phyloP scores from a whole-genome alignment of 2,113 vertebrate species.

The Proterorhinus semilunaris region DNA sequence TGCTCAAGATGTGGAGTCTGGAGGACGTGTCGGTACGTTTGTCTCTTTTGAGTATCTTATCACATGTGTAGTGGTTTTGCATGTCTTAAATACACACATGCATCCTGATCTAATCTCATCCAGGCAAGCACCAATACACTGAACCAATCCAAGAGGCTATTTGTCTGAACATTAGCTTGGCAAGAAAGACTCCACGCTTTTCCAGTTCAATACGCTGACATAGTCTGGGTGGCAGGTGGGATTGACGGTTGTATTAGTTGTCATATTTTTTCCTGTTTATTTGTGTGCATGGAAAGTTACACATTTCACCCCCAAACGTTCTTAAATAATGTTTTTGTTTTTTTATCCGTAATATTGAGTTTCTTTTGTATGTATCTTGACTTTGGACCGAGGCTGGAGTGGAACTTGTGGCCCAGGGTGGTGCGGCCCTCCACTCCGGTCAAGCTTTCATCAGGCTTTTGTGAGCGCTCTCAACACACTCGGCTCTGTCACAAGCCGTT shows the following conservation, averaged over 20 bases:
- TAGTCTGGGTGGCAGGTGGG: too few species aligned
- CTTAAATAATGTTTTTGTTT: too few species aligned
- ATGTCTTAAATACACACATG: constrained; percentile 33
- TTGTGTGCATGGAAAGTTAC: too few species aligned
- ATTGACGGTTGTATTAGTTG: too few species aligned
- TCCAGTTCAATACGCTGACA: too few species aligned
- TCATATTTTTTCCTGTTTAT: too few species aligned
- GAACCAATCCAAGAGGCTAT: too few species aligned
- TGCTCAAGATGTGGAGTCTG: not conserved
- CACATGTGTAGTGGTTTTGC: constrained; percentile 36
- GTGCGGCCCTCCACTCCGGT: constrained; percentile 15
- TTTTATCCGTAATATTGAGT: too few species aligned
- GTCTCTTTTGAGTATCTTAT: constrained; percentile 22
- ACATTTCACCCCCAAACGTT: too few species aligned
- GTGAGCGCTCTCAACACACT: constrained; percentile 27
- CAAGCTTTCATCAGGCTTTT: constrained; percentile 56
- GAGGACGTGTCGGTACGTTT: constrained; percentile 27
- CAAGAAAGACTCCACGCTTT: too few species aligned
- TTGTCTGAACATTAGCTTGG: too few species aligned
- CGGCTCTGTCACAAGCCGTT: constrained; percentile 41
- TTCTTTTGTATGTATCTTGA: too few species aligned
- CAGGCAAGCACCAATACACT: not conserved
- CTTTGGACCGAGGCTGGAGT: not conserved
- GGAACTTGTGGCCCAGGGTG: not conserved
- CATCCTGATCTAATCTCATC: not conserved